Conservation (phyloP, 1,140 invertebrate species). For the Tetramorium parvispinum region DNA sequence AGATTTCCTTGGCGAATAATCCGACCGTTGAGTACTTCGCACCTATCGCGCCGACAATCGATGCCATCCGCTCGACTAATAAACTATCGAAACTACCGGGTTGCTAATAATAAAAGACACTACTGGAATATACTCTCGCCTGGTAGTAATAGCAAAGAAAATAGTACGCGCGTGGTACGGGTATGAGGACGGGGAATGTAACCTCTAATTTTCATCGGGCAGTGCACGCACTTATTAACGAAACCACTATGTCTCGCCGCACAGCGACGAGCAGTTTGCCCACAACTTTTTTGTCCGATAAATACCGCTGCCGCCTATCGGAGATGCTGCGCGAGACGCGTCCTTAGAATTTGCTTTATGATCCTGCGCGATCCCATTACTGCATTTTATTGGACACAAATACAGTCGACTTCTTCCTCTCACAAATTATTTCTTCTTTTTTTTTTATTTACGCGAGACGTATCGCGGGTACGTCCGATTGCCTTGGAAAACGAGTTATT, state of each 20-base stretch:
- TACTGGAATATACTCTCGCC: not conserved
- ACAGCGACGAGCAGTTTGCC: constrained; percentile 25
- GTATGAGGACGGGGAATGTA: not conserved
- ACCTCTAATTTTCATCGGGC: constrained; percentile 27
- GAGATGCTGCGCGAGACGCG: constrained; percentile 10
- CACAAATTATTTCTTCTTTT: not conserved
- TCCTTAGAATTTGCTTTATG: constrained; percentile 37
- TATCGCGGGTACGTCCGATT: not conserved
- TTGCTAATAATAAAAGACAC: constrained; percentile 26
- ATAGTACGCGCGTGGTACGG: not conserved
- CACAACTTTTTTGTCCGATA: constrained; percentile 3
- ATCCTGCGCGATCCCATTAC: constrained; percentile 19
- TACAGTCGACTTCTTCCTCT: not conserved
- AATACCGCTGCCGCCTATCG: constrained; percentile 20
- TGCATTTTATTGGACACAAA: constrained; percentile 16
- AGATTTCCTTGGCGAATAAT: constrained; percentile 36
- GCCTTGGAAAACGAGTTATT: constrained; percentile 34
- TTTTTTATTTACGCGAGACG: not conserved
- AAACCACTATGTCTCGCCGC: constrained; percentile 28
- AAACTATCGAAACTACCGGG: constrained; percentile 20
- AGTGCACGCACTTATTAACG: constrained; percentile 13
- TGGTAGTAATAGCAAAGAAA: constrained; percentile 19
- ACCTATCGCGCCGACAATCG: constrained; percentile 16
- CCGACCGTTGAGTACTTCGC: constrained; percentile 11
- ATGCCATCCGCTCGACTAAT: not conserved